Conservation (phyloP, 2,888 invertebrate genomes). For the Gymnoscelis rufifasciata region DNA sequence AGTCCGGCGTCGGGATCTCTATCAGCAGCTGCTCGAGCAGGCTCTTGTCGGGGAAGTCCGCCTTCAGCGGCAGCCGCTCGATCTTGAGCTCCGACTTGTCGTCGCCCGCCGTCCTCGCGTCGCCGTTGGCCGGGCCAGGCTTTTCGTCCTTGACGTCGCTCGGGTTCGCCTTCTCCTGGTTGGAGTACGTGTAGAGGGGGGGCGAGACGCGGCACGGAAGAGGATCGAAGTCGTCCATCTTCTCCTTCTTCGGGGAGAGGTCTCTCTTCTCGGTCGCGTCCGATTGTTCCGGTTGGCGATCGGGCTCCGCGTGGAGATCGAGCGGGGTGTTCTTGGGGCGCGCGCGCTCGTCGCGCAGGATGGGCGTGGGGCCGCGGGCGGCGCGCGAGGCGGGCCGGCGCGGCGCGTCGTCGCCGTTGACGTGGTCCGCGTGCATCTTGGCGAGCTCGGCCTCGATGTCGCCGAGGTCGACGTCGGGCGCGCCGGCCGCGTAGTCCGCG, state of each 20-base stretch:
- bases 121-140: constrained; percentile 66
- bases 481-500: constrained; percentile 56
- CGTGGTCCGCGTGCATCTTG: constrained; percentile 80
- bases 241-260: constrained; percentile 34
- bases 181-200: constrained; percentile 87
- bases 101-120: constrained; percentile 27
- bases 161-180: constrained; percentile 78
- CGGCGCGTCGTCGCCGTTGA: constrained; percentile 59
- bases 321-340: constrained; percentile 15
- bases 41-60: constrained; percentile 78
- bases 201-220: constrained; percentile 85
- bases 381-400: constrained; percentile 41
- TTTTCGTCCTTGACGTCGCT: constrained; percentile 68
- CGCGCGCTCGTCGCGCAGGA: constrained; percentile 25
- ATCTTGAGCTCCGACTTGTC: constrained; percentile 31
- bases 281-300: constrained; percentile 9
- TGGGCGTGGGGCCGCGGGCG: constrained; percentile 37
- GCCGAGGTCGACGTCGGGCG: constrained; percentile 74
- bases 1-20: constrained; percentile 85
- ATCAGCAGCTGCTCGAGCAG: constrained; percentile 88
- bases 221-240: constrained; percentile 78
- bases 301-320: constrained; percentile 21
- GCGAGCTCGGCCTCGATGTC: constrained; percentile 85
- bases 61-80: constrained; percentile 63
- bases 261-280: constrained; percentile 2